phyloP scores from a whole-genome alignment of 2,888 invertebrate species.

The Philereme transversata region DNA sequence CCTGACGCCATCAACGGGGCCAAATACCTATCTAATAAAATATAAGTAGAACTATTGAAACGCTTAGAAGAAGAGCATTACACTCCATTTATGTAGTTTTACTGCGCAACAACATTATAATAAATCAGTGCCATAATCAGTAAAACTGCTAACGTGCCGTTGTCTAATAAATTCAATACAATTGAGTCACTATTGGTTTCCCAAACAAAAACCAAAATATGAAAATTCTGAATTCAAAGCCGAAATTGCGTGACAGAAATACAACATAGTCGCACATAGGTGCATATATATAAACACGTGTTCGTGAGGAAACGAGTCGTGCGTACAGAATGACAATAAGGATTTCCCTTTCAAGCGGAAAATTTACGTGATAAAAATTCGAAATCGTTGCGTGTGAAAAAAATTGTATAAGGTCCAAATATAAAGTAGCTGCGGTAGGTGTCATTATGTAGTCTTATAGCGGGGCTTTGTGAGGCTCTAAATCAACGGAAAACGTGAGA shows the following conservation, averaged over 20 bases:
- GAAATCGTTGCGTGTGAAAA: slow-evolving; percentile 80
- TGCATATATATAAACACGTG: slow-evolving; percentile 75
- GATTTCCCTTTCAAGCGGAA: slow-evolving; percentile 82
- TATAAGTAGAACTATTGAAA: too few relatives aligned
- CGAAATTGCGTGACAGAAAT: slow-evolving; percentile 80
- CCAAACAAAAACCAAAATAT: slow-evolving; percentile 51
- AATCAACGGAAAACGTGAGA: slow-evolving; percentile 77
- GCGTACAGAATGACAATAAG: slow-evolving; percentile 77
- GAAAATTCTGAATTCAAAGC: slow-evolving; percentile 66
- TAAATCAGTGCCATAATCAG: slow-evolving; percentile 48
- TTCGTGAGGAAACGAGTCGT: slow-evolving; percentile 75
- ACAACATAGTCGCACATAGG: slow-evolving; percentile 62
- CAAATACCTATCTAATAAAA: too few relatives aligned
- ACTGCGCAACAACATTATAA: slow-evolving; percentile 42
- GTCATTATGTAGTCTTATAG: slow-evolving; percentile 75
- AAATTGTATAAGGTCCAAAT: slow-evolving; percentile 75
- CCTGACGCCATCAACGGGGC: too few relatives aligned
- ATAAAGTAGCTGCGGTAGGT: slow-evolving; percentile 80
- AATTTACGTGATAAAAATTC: slow-evolving; percentile 83
- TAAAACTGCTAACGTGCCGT: slow-evolving; percentile 59
- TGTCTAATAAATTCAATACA: slow-evolving; percentile 61
- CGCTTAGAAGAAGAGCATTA: slow-evolving; percentile 2
- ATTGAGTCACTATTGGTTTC: slow-evolving; percentile 61
- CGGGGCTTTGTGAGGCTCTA: slow-evolving; percentile 70
- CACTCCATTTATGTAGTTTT: slow-evolving; percentile 11